phyloP scores from a whole-genome alignment of 2,888 invertebrate species.

The Eristalis intricaria region DNA sequence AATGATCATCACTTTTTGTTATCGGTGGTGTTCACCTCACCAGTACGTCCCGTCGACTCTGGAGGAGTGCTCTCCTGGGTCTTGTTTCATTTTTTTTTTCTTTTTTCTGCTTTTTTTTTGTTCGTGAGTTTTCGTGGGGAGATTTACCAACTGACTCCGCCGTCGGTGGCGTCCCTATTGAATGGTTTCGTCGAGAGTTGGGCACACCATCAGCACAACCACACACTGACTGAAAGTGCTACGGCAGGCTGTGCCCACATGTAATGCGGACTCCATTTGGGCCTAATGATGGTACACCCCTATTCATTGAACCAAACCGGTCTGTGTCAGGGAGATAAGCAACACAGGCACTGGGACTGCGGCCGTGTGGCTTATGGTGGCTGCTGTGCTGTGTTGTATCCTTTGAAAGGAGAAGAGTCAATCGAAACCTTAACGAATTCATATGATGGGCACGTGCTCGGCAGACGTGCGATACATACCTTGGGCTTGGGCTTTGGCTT shows the following conservation, averaged over 20 bases:
- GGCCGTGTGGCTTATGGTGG: neutral
- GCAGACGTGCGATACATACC: conserved; percentile 1
- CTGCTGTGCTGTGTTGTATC: conserved; percentile 1
- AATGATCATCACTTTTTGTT: conserved; percentile 78
- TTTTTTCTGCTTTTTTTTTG: conserved; percentile 21
- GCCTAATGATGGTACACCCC: conserved; percentile 58
- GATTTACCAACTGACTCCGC: neutral
- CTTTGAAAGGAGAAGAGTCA: conserved; percentile 37
- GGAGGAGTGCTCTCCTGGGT: conserved; percentile 25
- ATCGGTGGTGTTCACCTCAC: conserved; percentile 69
- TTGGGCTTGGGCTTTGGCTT: neutral
- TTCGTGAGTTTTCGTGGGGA: neutral
- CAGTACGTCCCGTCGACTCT: conserved; percentile 30
- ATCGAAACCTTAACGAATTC: conserved; percentile 47
- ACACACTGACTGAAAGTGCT: conserved; percentile 12
- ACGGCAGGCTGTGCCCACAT: conserved; percentile 23
- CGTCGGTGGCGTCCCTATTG: neutral
- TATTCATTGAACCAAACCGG: conserved; percentile 49
- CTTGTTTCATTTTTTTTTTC: neutral
- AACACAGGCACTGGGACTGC: conserved; percentile 5
- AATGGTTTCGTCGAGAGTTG: conserved; percentile 32
- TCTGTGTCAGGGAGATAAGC: conserved; percentile 56
- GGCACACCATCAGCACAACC: conserved; percentile 1
- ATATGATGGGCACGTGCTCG: conserved; percentile 34
- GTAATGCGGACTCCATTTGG: conserved; percentile 51